A percentile compares a stretch with the other conserved stretches of the same genome.
Evolutionary conservation across 2,113 vertebrate species (phyloP).

Genomic region (Macaca fascicularis): T2T-MFA8v1.1 NC_088391.1:22970001-22970500

Average conservation of each 20-base stretch:
- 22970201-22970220: background rate
- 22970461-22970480: background rate
- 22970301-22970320: background rate
- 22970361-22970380: background rate
- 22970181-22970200: background rate
- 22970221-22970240: background rate
- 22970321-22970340: background rate
- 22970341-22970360: background rate
- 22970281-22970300: background rate
- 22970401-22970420: background rate
- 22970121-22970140: background rate
- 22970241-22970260: background rate
- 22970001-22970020: constrained; percentile 76
- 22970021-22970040: constrained; percentile 78
- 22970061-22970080: constrained; percentile 50
- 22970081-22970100: background rate
- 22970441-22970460: background rate
- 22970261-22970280: background rate
- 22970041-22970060: constrained; percentile 77
- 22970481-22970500: background rate
- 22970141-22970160: background rate
- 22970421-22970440: background rate
- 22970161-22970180: background rate
- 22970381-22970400: background rate
- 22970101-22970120: background rate